Base-by-base conservation (phyloP, 2,888 invertebrate genomes). In the Notodonta ziczac region DNA sequence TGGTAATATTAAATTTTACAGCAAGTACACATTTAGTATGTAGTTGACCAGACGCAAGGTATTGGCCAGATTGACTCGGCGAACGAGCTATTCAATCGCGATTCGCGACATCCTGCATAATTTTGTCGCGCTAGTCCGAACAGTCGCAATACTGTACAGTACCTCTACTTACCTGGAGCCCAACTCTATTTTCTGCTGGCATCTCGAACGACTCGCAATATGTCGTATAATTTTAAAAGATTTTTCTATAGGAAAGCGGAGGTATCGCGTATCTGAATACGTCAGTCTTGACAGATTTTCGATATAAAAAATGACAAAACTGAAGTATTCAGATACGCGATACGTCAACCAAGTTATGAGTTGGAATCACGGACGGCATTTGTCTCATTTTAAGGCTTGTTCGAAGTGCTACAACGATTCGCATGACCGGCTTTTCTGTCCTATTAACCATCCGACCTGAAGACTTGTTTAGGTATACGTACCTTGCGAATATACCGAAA, bases 341-440 rank as follows among this genome's bases (percentile, higher is more conserved):
- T 6, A 46, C 5, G 13, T 46, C 42, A 42, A 46, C 46, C 13
- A n/a, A 46, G 46, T 6, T n/a, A 46, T n/a, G 13, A n/a, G n/a
- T 46, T 46, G 46, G 46, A 46, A n/a, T 46, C 46, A 46, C n/a
- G n/a, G 46, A 46, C n/a, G 46, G 13, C n/a, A n/a, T n/a, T 46
- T 46, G 46, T 46, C 46, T 46, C 13, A 53, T 54, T 59, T 58
- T 58, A 32, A 52, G 56, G 61, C 54, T 57, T 61, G 61, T 67
- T 70, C 50, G 44, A 62, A 54, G 48, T 48, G 16, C 60, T 57
- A 16, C 40, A 39, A 13, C 60, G 76, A 65, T 79, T 65, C 80
- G 88, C 88, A 77, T 85, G 83, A 82, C 69, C 77, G 83, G 66
- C 66, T 81, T 86, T 85, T 86, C 84, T 87, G 87, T 82, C 82